Percentiles rank a stretch among this genome's conserved stretches.
Evolutionary conservation across 2,113 vertebrate genomes (phyloP).

Genomic region (Albula goreensis): DNA sequence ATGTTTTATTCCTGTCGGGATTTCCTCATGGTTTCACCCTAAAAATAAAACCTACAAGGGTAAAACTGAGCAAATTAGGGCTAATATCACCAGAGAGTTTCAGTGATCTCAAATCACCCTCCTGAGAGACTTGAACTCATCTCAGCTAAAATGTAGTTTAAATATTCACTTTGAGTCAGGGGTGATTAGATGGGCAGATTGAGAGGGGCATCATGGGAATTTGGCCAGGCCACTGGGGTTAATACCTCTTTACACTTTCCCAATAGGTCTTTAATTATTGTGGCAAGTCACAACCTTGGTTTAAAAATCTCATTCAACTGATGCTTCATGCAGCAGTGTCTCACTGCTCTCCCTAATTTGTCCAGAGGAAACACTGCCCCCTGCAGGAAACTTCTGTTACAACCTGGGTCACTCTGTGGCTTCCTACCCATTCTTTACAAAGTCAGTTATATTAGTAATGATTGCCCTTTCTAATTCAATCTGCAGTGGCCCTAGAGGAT

Average conservation of each 20-base stretch:
- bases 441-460: background rate
- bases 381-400: background rate
- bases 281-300: background rate
- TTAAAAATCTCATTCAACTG: background rate
- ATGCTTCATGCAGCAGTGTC: background rate
- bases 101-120: too few species aligned
- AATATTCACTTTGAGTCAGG: too few species aligned
- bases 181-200: too few species aligned
- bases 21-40: too few species aligned
- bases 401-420: background rate
- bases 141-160: too few species aligned
- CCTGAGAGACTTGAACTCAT: too few species aligned
- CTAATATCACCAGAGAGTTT: too few species aligned
- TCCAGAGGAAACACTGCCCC: background rate
- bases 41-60: too few species aligned
- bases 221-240: background rate
- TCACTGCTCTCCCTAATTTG: background rate
- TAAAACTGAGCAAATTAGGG: too few species aligned
- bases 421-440: background rate
- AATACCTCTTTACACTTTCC: background rate
- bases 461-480: background rate
- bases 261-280: background rate
- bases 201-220: too few species aligned
- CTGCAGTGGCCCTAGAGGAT: background rate
- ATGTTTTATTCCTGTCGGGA: too few species aligned